phyloP scores from a whole-genome alignment of 1,140 invertebrate genomes.

The Brachionus angularis region DNA sequence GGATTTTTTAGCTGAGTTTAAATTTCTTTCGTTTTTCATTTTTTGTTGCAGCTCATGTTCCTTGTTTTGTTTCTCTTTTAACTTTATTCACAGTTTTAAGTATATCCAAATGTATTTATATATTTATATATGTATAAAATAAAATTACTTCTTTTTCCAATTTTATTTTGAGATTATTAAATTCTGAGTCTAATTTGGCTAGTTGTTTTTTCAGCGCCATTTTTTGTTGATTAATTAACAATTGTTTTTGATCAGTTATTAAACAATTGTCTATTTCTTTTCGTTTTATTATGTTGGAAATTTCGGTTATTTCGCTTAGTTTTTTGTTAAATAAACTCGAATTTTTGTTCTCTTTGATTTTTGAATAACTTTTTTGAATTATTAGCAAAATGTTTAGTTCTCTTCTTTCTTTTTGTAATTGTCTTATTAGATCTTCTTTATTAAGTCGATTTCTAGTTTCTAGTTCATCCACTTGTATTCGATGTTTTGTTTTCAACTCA shows the following conservation, averaged over 20 bases:
- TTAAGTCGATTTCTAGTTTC: slow-evolving; percentile 46
- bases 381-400: slow-evolving; percentile 50
- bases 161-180: slow-evolving; percentile 50
- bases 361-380: slow-evolving; percentile 53
- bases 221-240: slow-evolving; percentile 53
- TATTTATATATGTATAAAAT: too few species aligned
- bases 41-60: slow-evolving; percentile 52
- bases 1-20: slow-evolving; percentile 53
- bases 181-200: slow-evolving; percentile 50
- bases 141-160: slow-evolving; percentile 57
- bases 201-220: slow-evolving; percentile 51
- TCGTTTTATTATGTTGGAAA: slow-evolving; percentile 50
- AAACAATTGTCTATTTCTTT: slow-evolving; percentile 50
- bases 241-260: slow-evolving; percentile 51
- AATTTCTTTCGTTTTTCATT: slow-evolving; percentile 51
- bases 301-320: slow-evolving; percentile 48
- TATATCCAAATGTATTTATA: slow-evolving; percentile 44
- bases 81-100: slow-evolving; percentile 46
- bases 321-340: slow-evolving; percentile 49
- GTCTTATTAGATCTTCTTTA: slow-evolving; percentile 48
- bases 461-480: slow-evolving; percentile 47
- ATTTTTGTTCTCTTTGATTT: slow-evolving; percentile 51
- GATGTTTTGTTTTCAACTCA: background rate
- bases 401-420: slow-evolving; percentile 52
- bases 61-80: slow-evolving; percentile 54